Evolutionary conservation across 2,113 vertebrate genomes (phyloP).

Genomic region (Sander vitreus): DNA sequence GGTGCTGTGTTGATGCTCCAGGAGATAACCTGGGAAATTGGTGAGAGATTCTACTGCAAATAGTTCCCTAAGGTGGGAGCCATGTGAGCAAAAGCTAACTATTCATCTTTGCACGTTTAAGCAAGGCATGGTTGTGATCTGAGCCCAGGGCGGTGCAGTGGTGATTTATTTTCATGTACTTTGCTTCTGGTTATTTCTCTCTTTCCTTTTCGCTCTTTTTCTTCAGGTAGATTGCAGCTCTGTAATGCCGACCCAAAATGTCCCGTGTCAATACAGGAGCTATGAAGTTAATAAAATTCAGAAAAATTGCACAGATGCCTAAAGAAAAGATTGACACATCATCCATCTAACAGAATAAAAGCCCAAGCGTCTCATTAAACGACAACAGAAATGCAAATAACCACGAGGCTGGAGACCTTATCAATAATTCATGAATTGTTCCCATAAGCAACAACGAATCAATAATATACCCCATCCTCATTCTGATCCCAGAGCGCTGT

Average conservation of each 20-base stretch:
- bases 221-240: constrained; percentile 28
- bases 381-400: constrained; percentile 58
- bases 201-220: constrained; percentile 22
- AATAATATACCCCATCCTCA: constrained; percentile 48
- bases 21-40: constrained; percentile 73
- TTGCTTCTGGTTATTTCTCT: constrained; percentile 54
- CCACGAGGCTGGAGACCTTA: constrained; percentile 41
- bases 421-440: constrained; percentile 72
- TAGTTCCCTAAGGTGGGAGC: constrained; percentile 76
- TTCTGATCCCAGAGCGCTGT: constrained; percentile 30
- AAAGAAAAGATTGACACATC: constrained; percentile 38
- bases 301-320: constrained; percentile 8
- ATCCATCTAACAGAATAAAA: constrained; percentile 52
- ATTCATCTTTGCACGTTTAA: constrained; percentile 79
- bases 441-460: constrained; percentile 64
- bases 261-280: constrained; percentile 15
- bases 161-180: constrained; percentile 71
- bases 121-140: constrained; percentile 58
- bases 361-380: constrained; percentile 60
- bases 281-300: constrained; percentile 19
- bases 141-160: constrained; percentile 49
- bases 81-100: constrained; percentile 68
- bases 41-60: constrained; percentile 73
- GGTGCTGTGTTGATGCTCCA: constrained; percentile 73
- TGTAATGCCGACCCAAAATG: constrained; percentile 22